Base-by-base conservation (phyloP, 64 coral and sea anemone genomes). In the Pachyseris speciosa region DNA sequence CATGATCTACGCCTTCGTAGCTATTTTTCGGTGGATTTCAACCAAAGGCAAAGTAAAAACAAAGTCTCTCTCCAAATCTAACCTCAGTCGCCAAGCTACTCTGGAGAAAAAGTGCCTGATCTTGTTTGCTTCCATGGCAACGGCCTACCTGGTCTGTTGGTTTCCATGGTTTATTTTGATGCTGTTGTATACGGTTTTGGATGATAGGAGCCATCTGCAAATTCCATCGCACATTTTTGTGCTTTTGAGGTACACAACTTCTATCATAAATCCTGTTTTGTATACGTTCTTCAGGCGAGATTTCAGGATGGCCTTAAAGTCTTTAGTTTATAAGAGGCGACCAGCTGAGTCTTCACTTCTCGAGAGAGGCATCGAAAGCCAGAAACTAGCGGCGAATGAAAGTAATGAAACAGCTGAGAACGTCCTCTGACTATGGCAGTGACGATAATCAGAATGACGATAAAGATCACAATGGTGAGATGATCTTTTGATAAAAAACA, bases 221-320 rank as follows among this genome's bases (percentile, higher is more conserved):
- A 80, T 59, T 53, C 51, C 76, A 2, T 17, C 76, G 16, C 76
- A 80, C 9, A 31, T 60, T 15, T 91, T 84, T 91, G 77, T 69
- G 8, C 27, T 91, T 1, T 66, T 91, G 2, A 55, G 89, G 27
- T 84, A 72, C 43, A 30, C 67, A 13, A 91, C 89, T 7, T 91
- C 77, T 27, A 84, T 91, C 64, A 83, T 84, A 31, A 91, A 91
- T 34, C 89, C 89, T 39, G 20, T 91, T 16, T 45, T 91, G n/a
- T 91, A 91, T 36, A 91, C 89, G 10, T 91, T 91, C 55, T 91
- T 91, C 37, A 91, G 80, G 48, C 64, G 89, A 12, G 89, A 91
- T 84, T 91, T 91, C 50, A 83, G 69, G 55, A 59, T 36, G 31
- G 78, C 89, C 19, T 37, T 85, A 13, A 43, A 67, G 6, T 85